These are phyloP conservation scores for Polydrusus tereticollis DNA, from an alignment of 2,888 invertebrate genomes.

Conservation along the genomic window DNA sequence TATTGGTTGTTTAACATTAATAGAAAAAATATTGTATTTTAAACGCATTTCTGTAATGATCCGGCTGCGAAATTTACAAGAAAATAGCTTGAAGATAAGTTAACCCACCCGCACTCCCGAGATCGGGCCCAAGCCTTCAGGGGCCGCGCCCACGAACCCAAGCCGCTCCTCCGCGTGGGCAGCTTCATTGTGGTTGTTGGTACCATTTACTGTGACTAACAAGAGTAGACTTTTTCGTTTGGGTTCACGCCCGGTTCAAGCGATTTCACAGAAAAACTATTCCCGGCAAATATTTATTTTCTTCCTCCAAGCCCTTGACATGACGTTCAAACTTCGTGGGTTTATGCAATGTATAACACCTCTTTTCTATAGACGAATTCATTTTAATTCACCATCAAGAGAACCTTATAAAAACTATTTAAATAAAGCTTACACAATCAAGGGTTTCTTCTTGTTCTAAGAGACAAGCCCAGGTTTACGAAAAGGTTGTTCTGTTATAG, in stretches of 20 bases:
- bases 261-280: not conserved
- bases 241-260: constrained; percentile 37
- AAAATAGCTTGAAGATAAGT: constrained; percentile 2
- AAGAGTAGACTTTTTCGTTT: constrained; percentile 14
- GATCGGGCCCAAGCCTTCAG: constrained; percentile 31
- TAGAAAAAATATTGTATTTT: not conserved
- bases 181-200: constrained; percentile 20
- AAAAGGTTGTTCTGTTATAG: no score
- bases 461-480: no score
- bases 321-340: no score
- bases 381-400: no score
- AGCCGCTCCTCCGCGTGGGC: constrained; percentile 45
- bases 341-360: no score
- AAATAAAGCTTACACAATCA: no score
- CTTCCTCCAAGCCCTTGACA: no score
- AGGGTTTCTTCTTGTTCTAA: no score
- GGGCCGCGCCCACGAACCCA: constrained; percentile 31
- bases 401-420: no score
- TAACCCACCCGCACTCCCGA: constrained; percentile 39
- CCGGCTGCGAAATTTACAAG: constrained; percentile 3
- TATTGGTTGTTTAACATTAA: no score
- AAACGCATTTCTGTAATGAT: not conserved
- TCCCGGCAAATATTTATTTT: no score
- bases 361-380: no score
- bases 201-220: constrained; percentile 34